Conservation (phyloP, 92 coral and sea anemone genomes). For the Micromussa lordhowensis region DNA sequence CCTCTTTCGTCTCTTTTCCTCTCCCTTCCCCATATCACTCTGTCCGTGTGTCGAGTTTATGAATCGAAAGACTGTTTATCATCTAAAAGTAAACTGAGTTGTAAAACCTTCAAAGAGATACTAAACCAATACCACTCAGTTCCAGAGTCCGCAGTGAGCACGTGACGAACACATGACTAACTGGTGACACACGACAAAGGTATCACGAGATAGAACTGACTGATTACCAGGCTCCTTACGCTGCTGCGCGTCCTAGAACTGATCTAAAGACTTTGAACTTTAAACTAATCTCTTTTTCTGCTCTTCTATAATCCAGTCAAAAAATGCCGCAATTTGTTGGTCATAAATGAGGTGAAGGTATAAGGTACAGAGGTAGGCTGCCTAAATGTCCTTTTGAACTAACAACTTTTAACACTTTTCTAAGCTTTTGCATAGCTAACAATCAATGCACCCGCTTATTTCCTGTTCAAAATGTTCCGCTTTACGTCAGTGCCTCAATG, state of each 20-base stretch:
- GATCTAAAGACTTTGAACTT: conserved; percentile 17
- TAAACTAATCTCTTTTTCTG: conserved; percentile 28
- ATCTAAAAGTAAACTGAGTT: not conserved
- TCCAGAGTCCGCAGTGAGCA: conserved; percentile 45
- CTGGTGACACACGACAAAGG: conserved; percentile 28
- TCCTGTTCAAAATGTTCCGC: conserved; percentile 5
- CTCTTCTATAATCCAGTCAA: conserved; percentile 33
- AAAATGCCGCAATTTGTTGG: conserved; percentile 63
- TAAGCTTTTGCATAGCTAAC: conserved; percentile 3
- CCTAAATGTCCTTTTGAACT: not conserved
- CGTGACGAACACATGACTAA: conserved; percentile 37
- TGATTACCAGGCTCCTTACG: not conserved
- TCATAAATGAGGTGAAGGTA: conserved; percentile 49
- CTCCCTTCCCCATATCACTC: not conserved
- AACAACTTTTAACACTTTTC: conserved; percentile 52
- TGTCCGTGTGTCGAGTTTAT: not conserved
- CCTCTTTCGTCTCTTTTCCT: not conserved
- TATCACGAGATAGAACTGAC: conserved; percentile 28
- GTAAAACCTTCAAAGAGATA: not conserved
- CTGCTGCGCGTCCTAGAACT: conserved; percentile 16
- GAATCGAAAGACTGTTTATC: conserved; percentile 4
- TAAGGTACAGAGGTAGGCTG: conserved; percentile 49
- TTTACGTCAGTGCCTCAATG: not conserved
- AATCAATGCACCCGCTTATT: not conserved
- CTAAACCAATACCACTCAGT: conserved; percentile 24